Evolutionary conservation across 92 coral and sea anemone species (phyloP).

Genomic region (Micromussa lordhowensis): DNA sequence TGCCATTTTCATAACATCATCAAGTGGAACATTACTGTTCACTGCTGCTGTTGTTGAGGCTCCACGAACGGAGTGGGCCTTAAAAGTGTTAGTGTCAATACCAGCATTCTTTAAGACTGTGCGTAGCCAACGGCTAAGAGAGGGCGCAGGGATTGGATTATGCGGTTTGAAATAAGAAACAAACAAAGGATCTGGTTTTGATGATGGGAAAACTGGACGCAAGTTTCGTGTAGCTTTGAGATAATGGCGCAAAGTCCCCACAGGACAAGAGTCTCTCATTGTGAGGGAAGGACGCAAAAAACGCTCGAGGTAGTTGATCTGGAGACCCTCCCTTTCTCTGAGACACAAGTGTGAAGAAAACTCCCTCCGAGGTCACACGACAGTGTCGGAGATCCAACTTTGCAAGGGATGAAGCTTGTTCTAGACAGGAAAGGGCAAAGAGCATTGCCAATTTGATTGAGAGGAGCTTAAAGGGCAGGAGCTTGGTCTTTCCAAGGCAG

Average conservation of each 20-base stretch:
- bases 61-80: too few species aligned
- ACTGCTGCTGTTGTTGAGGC: too few species aligned
- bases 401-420: slow-evolving; percentile 56
- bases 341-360: slow-evolving; percentile 39
- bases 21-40: too few species aligned
- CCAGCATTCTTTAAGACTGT: too few species aligned
- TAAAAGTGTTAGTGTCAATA: too few species aligned
- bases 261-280: slow-evolving; percentile 23
- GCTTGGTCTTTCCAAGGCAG: neutral
- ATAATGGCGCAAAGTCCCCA: neutral
- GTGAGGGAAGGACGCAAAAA: slow-evolving; percentile 29
- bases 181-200: slow-evolving; percentile 31
- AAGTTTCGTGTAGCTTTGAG: neutral
- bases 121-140: too few species aligned
- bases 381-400: slow-evolving; percentile 43
- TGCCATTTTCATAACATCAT: neutral
- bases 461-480: slow-evolving; percentile 17
- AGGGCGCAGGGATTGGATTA: too few species aligned
- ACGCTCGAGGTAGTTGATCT: slow-evolving; percentile 13
- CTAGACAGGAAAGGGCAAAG: too few species aligned
- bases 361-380: slow-evolving; percentile 53
- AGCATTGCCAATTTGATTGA: slow-evolving; percentile 31
- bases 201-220: slow-evolving; percentile 37
- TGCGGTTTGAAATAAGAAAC: too few species aligned
- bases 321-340: slow-evolving; percentile 62